phyloP scores from a whole-genome alignment of 1,140 invertebrate genomes.

The Zaprionus ghesquierei region DNA sequence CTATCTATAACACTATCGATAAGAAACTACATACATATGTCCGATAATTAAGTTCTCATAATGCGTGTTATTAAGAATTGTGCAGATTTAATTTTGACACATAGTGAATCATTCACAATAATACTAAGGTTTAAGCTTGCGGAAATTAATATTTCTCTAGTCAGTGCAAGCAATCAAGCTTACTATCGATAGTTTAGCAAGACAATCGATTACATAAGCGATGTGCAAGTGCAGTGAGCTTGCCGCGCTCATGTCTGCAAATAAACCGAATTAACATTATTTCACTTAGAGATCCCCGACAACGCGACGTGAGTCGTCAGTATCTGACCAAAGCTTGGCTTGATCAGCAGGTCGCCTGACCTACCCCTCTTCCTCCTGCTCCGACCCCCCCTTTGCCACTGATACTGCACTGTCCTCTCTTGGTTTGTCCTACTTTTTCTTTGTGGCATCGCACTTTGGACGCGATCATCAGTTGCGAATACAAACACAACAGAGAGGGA shows the following conservation, averaged over 20 bases:
- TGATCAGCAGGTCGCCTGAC: not conserved
- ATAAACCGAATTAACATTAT: not conserved
- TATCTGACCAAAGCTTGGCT: not conserved
- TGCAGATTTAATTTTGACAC: no score
- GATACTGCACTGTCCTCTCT: not conserved
- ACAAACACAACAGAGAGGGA: conserved; percentile 3
- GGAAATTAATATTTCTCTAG: not conserved
- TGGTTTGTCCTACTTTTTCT: conserved; percentile 63
- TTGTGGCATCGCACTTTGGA: conserved; percentile 63
- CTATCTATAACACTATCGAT: not conserved
- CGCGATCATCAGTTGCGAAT: conserved; percentile 60
- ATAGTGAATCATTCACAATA: not conserved
- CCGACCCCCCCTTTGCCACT: not conserved
- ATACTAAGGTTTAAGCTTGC: not conserved
- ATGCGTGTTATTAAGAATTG: not conserved
- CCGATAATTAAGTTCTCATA: not conserved
- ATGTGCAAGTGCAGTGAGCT: not conserved
- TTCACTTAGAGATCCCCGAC: not conserved
- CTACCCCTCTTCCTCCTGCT: no score
- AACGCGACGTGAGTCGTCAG: not conserved
- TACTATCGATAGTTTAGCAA: not conserved
- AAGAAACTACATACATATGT: not conserved
- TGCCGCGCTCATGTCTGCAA: not conserved
- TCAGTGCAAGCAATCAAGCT: not conserved
- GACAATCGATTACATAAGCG: not conserved